phyloP scores from a whole-genome alignment of 2,888 invertebrate species.

The Tanypteryx hageni region DNA sequence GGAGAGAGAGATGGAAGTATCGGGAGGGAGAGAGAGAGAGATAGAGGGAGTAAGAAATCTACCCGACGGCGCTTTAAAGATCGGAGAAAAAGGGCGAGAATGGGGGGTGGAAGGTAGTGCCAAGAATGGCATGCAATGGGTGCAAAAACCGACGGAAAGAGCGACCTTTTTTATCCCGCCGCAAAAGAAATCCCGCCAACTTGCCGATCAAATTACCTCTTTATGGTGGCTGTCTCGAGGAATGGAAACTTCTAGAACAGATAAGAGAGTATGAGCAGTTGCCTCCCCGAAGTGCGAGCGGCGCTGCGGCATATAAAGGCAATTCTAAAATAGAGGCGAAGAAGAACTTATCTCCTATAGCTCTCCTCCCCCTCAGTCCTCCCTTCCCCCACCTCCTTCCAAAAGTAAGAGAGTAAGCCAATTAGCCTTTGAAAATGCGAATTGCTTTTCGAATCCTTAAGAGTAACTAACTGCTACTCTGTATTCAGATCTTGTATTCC shows the following conservation, averaged over 20 bases:
- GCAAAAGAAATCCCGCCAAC: not conserved
- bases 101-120: not conserved
- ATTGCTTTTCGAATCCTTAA: not conserved
- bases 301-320: not conserved
- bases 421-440: constrained; percentile 29
- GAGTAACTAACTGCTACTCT: not conserved
- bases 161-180: not conserved
- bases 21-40: not conserved
- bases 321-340: not conserved
- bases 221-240: not conserved
- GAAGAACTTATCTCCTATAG: not conserved
- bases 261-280: not conserved
- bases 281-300: not conserved
- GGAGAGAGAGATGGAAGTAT: not conserved
- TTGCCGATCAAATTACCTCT: not conserved
- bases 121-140: not conserved
- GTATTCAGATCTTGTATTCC: not conserved
- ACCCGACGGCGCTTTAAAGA: not conserved
- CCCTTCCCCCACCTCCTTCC: not conserved
- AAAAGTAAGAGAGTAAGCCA: not conserved
- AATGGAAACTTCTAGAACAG: not conserved
- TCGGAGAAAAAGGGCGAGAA: not conserved
- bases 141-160: not conserved
- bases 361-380: no score
- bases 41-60: not conserved